A percentile compares a stretch with the other conserved stretches of the same genome.
phyloP scores from a whole-genome alignment of 2,888 invertebrate genomes.

The Urechis unicinctus region DNA sequence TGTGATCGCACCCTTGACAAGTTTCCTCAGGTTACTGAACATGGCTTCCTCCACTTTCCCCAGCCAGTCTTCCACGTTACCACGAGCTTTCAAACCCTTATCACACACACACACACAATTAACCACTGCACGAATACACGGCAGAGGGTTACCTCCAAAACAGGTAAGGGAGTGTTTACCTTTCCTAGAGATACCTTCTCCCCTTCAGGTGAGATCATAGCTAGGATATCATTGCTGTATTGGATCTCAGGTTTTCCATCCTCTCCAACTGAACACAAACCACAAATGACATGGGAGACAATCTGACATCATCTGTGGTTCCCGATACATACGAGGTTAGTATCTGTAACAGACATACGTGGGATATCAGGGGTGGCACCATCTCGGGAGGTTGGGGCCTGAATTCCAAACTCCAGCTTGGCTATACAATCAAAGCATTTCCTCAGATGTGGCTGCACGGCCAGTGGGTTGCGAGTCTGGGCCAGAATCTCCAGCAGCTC shows the following conservation, averaged over 20 bases:
- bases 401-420: conserved; percentile 49
- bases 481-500: conserved; percentile 83
- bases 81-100: conserved; percentile 56
- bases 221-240: conserved; percentile 73
- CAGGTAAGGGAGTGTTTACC: conserved; percentile 53
- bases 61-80: conserved; percentile 88
- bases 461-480: conserved; percentile 76
- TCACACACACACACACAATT: no score
- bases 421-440: conserved; percentile 68
- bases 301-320: no score
- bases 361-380: conserved; percentile 29
- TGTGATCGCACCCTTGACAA: conserved; percentile 68
- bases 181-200: conserved; percentile 73
- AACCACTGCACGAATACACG: background rate
- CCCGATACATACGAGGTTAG: no score
- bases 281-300: no score
- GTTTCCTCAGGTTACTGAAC: conserved; percentile 70
- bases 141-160: no score
- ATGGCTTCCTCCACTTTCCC: conserved; percentile 85
- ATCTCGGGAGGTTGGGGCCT: conserved; percentile 17
- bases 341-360: background rate
- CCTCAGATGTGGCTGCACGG: conserved; percentile 81
- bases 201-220: conserved; percentile 84
- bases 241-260: conserved; percentile 22
- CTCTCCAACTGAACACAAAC: no score